A percentile compares a stretch with the other conserved stretches of the same genome.
Conservation (phyloP, 2,797 vertebrate genomes). For the Ambastaia sidthimunki region DNA sequence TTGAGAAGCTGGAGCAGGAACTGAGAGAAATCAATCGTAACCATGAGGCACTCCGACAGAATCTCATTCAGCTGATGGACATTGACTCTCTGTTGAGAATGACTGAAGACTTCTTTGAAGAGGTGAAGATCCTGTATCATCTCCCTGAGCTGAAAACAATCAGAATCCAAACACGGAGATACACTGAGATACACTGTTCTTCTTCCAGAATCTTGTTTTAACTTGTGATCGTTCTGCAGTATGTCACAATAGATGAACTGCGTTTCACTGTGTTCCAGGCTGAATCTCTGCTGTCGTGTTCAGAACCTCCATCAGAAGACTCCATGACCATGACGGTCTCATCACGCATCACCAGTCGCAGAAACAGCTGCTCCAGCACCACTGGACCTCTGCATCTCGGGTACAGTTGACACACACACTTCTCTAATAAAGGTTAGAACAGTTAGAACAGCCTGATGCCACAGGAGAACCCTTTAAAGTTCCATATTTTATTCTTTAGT, state of each 20-base stretch:
- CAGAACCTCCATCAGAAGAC: constrained; percentile 58
- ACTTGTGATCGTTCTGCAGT: too few relatives aligned
- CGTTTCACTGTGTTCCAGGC: constrained; percentile 39
- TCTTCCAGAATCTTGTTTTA: too few relatives aligned
- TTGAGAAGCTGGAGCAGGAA: constrained; percentile 66
- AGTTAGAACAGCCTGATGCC: too few relatives aligned
- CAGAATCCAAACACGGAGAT: too few relatives aligned
- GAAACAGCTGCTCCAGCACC: constrained; percentile 48
- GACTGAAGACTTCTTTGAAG: constrained; percentile 63
- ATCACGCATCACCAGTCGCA: constrained; percentile 34
- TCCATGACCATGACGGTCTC: constrained; percentile 36
- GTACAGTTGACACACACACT: constrained; percentile 35
- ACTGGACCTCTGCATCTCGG: constrained; percentile 54
- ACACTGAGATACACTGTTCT: too few relatives aligned
- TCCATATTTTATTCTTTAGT: too few relatives aligned
- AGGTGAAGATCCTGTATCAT: constrained; percentile 47
- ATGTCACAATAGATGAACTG: too few relatives aligned
- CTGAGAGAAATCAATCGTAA: constrained; percentile 67
- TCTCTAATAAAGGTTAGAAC: too few relatives aligned
- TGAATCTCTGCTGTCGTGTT: constrained; percentile 54
- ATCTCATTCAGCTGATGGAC: constrained; percentile 61
- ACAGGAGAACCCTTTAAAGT: too few relatives aligned
- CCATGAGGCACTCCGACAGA: constrained; percentile 56
- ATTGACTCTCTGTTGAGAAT: constrained; percentile 59
- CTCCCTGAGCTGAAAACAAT: not conserved